Conservation (phyloP, 2,888 invertebrate species). For the Nysson spinosus region DNA sequence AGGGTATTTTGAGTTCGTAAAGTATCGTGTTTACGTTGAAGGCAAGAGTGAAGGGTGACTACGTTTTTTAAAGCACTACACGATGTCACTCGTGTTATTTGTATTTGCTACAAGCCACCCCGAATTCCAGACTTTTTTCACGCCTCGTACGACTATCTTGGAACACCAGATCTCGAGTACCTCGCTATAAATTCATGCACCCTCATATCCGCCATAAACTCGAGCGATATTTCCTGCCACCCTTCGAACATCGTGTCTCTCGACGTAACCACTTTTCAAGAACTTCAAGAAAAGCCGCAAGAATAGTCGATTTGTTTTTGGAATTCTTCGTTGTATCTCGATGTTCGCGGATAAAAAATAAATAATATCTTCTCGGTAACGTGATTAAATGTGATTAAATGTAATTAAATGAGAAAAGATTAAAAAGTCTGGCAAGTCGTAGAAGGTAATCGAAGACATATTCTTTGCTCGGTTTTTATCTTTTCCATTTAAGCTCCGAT, state of each 20-base stretch:
- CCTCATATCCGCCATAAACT: conserved; percentile 50
- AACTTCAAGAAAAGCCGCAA: conserved; percentile 19
- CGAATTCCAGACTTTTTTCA: conserved; percentile 11
- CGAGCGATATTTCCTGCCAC: conserved; percentile 41
- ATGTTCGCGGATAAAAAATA: no score
- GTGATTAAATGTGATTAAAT: no score
- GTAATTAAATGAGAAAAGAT: no score
- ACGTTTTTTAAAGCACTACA: no score
- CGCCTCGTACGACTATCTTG: conserved; percentile 23
- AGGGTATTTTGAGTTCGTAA: no score
- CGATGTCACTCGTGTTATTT: conserved; percentile 33
- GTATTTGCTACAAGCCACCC: conserved; percentile 45
- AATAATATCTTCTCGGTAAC: no score
- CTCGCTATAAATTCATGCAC: conserved; percentile 49
- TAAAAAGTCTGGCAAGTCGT: neutral
- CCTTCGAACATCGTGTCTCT: conserved; percentile 27
- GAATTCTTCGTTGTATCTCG: no score
- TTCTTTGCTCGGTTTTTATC: no score
- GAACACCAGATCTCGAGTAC: conserved; percentile 20
- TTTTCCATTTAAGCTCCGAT: no score
- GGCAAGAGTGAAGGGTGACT: no score
- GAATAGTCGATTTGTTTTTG: conserved; percentile 29
- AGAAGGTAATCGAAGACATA: conserved; percentile 6
- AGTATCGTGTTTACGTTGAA: no score
- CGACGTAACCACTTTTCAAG: conserved; percentile 30